Evolutionary conservation across 1,140 invertebrate species (phyloP).

Genomic region (Sogatella furcifera): DNA sequence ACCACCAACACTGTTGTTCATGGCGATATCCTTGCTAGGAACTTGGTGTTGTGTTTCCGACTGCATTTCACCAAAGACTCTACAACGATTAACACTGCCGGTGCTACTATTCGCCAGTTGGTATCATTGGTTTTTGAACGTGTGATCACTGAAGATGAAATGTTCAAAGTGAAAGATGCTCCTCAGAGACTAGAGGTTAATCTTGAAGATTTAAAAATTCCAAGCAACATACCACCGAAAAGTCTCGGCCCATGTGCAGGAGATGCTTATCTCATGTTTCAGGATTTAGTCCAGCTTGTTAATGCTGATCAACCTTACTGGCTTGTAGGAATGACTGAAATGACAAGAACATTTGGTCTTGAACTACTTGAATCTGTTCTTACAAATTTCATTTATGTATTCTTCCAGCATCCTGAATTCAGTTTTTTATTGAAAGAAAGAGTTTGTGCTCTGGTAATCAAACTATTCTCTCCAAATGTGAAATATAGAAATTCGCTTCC

Average conservation of each 20-base stretch:
- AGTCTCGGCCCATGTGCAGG: constrained; percentile 78
- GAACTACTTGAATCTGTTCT: constrained; percentile 91
- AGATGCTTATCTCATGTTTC: constrained; percentile 92
- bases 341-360: constrained; percentile 92
- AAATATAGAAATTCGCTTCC: constrained; percentile 62
- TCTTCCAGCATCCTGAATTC: constrained; percentile 92
- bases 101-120: constrained; percentile 90
- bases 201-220: constrained; percentile 67
- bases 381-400: constrained; percentile 81
- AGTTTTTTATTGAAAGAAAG: constrained; percentile 89
- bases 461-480: constrained; percentile 93
- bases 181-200: constrained; percentile 41
- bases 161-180: constrained; percentile 24
- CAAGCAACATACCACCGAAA: constrained; percentile 62
- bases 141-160: constrained; percentile 63
- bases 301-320: constrained; percentile 93
- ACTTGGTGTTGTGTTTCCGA: constrained; percentile 89
- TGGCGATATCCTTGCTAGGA: constrained; percentile 87
- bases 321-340: constrained; percentile 91
- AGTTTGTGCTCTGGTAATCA: constrained; percentile 94
- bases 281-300: constrained; percentile 93
- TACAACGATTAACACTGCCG: constrained; percentile 91
- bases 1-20: constrained; percentile 90
- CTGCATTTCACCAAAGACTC: constrained; percentile 89
- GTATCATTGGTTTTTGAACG: constrained; percentile 95